Conservation (phyloP, 2,113 vertebrate species). For the Panurus biarmicus region DNA sequence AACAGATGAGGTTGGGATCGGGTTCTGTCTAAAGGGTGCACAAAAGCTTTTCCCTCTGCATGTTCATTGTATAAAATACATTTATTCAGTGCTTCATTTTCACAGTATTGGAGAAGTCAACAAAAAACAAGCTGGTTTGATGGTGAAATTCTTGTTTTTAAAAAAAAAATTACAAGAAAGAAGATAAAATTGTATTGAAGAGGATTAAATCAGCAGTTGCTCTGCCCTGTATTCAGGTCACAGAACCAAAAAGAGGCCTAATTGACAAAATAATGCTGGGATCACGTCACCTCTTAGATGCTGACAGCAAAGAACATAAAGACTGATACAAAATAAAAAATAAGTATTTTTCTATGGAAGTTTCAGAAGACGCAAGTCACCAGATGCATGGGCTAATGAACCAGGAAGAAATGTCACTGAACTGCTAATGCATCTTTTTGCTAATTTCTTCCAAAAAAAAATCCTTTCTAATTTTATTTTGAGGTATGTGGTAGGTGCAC, state of each 20-base stretch:
- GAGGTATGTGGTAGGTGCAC: neutral
- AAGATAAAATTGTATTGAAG: neutral
- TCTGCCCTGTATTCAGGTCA: neutral
- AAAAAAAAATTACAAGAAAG: neutral
- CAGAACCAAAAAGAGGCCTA: neutral
- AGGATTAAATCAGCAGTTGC: neutral
- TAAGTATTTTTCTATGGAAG: neutral
- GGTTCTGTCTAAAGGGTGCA: neutral
- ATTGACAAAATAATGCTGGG: neutral
- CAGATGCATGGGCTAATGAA: rapidly evolving
- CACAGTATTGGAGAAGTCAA: neutral
- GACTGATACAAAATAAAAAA: neutral
- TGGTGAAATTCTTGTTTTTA: neutral
- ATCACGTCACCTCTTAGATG: neutral
- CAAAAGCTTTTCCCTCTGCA: neutral
- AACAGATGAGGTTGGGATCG: neutral
- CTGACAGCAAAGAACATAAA: neutral
- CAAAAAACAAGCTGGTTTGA: neutral
- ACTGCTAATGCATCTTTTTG: neutral
- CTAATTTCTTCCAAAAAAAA: neutral
- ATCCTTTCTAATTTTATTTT: neutral
- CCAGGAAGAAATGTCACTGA: neutral
- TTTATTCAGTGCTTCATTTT: neutral
- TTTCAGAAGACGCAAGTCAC: neutral
- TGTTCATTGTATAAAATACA: rapidly evolving